Percentiles rank a stretch among this genome's conserved stretches.
Evolutionary conservation across 2,113 vertebrate genomes (phyloP).

Genomic region (Procapra przewalskii): DNA sequence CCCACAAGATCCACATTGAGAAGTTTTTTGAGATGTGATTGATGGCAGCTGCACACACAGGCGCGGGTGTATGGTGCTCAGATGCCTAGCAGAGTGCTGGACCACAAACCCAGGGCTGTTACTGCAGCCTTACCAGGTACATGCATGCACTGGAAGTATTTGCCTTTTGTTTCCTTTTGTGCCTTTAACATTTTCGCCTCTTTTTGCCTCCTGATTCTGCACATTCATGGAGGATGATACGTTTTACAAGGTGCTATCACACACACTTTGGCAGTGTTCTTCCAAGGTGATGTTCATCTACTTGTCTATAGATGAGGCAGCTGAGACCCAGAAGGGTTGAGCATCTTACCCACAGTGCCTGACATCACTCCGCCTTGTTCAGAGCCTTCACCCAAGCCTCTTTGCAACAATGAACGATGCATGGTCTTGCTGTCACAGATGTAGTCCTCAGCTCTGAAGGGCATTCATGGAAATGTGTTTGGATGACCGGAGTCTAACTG

Average conservation of each 20-base stretch:
- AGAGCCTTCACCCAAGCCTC: neutral
- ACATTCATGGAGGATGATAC: neutral
- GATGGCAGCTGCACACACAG: neutral
- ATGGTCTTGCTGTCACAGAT: neutral
- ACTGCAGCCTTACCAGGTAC: neutral
- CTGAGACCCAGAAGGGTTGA: neutral
- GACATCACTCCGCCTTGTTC: neutral
- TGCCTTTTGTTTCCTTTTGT: neutral
- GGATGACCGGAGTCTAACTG: neutral
- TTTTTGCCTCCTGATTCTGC: neutral
- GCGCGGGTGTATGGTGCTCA: accelerated
- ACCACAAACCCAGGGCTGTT: neutral
- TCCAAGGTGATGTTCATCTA: neutral
- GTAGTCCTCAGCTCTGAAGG: neutral
- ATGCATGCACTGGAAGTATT: neutral
- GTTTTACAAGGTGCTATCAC: neutral
- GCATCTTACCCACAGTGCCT: neutral
- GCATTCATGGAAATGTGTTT: neutral
- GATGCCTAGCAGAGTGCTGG: neutral
- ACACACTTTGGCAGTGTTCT: neutral
- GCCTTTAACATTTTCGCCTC: neutral
- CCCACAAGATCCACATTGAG: neutral
- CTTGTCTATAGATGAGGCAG: neutral
- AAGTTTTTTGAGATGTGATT: neutral
- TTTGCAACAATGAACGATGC: accelerated